phyloP scores from a whole-genome alignment of 2,797 vertebrate genomes.

The Buceros bicornis region DNA sequence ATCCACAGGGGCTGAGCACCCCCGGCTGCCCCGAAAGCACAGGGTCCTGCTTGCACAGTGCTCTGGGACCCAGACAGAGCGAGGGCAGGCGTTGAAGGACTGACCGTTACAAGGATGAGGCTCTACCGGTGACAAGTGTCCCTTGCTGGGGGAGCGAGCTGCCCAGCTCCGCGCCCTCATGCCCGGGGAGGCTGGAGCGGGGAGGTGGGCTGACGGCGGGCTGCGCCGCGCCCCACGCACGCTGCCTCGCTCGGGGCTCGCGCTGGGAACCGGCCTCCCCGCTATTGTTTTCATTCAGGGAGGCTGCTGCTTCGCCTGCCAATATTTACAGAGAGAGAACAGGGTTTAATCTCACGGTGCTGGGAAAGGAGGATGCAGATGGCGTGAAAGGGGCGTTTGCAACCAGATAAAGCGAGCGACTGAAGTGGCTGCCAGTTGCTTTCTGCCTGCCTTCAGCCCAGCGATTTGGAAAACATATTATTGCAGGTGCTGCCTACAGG shows the following conservation, averaged over 20 bases:
- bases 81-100: background rate
- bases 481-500: background rate
- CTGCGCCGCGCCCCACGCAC: background rate
- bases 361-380: slow-evolving; percentile 70
- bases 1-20: background rate
- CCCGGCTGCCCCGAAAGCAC: background rate
- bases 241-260: fast-evolving
- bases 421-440: slow-evolving; percentile 41
- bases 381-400: slow-evolving; percentile 16
- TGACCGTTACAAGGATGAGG: background rate
- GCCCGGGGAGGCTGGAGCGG: background rate
- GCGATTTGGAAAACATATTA: slow-evolving; percentile 15
- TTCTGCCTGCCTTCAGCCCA: background rate
- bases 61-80: background rate
- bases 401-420: slow-evolving; percentile 24
- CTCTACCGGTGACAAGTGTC: fast-evolving
- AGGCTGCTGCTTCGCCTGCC: slow-evolving; percentile 45
- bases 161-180: background rate
- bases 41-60: background rate
- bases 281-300: slow-evolving; percentile 44
- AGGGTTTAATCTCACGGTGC: slow-evolving; percentile 4
- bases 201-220: fast-evolving
- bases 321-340: slow-evolving; percentile 50
- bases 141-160: background rate
- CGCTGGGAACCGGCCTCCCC: background rate